Evolutionary conservation across 2,888 invertebrate genomes (phyloP).

Genomic region (Odontothrips loti): DNA sequence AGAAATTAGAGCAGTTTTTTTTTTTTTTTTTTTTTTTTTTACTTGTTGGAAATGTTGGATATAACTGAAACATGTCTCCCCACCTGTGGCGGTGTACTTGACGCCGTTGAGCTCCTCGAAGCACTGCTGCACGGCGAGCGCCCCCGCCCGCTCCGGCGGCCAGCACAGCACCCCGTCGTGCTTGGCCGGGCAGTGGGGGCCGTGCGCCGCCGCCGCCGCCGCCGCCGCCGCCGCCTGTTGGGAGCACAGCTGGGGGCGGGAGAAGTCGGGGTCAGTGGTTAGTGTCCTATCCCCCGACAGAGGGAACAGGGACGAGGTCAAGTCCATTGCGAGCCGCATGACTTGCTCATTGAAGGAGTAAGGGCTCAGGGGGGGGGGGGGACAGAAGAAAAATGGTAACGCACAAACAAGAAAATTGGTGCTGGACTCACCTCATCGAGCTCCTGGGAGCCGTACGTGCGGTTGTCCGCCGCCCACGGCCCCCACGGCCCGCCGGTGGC

Average conservation of each 20-base stretch:
- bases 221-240: background rate
- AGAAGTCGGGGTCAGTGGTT: background rate
- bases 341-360: too few relatives aligned
- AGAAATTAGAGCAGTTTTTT: too few relatives aligned
- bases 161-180: constrained; percentile 58
- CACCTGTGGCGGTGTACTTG: constrained; percentile 74
- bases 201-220: background rate
- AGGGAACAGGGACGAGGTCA: too few relatives aligned
- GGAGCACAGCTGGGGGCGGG: background rate
- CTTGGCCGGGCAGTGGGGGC: background rate
- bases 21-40: too few relatives aligned
- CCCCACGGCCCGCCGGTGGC: background rate
- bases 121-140: constrained; percentile 67
- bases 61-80: too few relatives aligned
- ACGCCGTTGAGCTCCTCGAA: constrained; percentile 73
- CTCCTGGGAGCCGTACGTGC: background rate
- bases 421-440: background rate
- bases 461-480: background rate
- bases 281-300: too few relatives aligned
- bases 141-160: constrained; percentile 72
- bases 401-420: background rate
- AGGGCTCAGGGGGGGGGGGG: too few relatives aligned
- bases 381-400: background rate
- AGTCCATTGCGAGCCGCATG: too few relatives aligned
- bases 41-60: too few relatives aligned